Evolutionary conservation across 2,113 vertebrate species (phyloP).

Genomic region (Pomatostomus ruficeps): DNA sequence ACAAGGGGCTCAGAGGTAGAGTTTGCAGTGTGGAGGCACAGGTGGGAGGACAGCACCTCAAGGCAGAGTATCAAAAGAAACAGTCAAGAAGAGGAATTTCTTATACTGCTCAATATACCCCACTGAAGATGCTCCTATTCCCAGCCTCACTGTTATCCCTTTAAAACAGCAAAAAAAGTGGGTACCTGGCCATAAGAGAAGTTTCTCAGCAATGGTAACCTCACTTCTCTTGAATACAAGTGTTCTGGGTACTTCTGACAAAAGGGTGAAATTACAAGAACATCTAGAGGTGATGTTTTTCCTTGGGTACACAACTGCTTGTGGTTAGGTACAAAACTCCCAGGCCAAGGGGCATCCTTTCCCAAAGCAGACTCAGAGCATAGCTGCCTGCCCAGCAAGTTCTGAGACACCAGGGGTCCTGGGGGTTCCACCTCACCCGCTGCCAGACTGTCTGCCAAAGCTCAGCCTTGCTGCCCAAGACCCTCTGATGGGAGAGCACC

Average conservation of each 20-base stretch:
- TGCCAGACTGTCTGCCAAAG: background rate
- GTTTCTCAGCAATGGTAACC: background rate
- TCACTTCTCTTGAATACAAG: background rate
- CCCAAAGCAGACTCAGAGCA: background rate
- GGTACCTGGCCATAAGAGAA: background rate
- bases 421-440: fast-evolving
- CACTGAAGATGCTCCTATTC: background rate
- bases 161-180: background rate
- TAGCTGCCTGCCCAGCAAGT: background rate
- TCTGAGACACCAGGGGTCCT: background rate
- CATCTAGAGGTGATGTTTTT: background rate
- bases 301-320: background rate
- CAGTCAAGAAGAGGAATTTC: background rate
- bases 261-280: background rate
- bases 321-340: background rate
- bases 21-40: background rate
- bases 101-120: fast-evolving
- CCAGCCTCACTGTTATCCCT: background rate
- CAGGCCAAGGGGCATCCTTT: background rate
- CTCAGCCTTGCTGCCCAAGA: background rate
- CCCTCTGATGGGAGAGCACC: background rate
- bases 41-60: background rate
- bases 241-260: background rate
- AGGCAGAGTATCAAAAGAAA: background rate
- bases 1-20: background rate